These are phyloP conservation scores for Erinaceus europaeus DNA, from an alignment of 2,113 vertebrate genomes.

Conservation along the genomic window DNA sequence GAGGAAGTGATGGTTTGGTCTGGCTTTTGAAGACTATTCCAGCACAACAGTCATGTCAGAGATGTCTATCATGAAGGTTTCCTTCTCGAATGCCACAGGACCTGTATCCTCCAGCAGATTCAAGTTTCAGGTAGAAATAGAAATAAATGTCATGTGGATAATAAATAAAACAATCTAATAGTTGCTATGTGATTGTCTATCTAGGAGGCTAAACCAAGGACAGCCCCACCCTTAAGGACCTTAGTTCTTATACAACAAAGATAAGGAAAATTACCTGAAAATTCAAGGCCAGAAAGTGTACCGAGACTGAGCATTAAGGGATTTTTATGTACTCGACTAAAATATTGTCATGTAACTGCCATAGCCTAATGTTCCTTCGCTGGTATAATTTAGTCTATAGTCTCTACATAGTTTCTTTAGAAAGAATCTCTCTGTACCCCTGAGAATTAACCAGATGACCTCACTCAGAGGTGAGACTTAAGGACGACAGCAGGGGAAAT, in stretches of 20 bases:
- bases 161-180: conserved; percentile 4
- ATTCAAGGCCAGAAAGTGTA: conserved; percentile 22
- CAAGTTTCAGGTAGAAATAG: conserved; percentile 22
- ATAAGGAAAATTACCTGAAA: conserved; percentile 14
- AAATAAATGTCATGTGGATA: not conserved
- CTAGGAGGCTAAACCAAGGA: not conserved
- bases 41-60: not conserved
- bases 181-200: not conserved
- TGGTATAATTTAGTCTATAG: conserved; percentile 8
- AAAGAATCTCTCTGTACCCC: conserved; percentile 11
- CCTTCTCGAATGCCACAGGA: not conserved
- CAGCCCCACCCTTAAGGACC: not conserved
- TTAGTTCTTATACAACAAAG: not conserved
- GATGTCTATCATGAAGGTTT: not conserved
- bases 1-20: conserved; percentile 18
- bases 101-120: not conserved
- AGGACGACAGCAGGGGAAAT: too few species aligned
- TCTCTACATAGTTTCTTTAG: not conserved
- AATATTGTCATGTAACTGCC: not conserved
- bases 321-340: conserved; percentile 15
- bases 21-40: not conserved
- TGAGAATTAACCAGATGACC: too few species aligned
- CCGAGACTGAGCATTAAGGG: conserved; percentile 13
- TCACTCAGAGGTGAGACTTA: too few species aligned
- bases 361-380: not conserved